phyloP scores from a whole-genome alignment of 2,888 invertebrate genomes.

The Venusia cambrica region DNA sequence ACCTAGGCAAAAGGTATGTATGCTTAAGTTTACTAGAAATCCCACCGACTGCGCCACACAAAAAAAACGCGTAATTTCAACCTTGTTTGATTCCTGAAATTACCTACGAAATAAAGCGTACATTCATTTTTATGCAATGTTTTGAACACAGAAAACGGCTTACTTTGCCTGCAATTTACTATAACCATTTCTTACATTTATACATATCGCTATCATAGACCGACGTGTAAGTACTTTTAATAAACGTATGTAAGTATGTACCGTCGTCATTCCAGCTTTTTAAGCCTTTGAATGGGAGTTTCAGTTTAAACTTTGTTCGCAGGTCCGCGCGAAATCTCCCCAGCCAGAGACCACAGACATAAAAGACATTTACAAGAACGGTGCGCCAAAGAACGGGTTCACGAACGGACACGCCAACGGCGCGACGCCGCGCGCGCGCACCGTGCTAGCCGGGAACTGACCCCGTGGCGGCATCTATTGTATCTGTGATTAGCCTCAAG shows the following conservation, averaged over 20 bases:
- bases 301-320: constrained; percentile 18
- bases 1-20: constrained; percentile 42
- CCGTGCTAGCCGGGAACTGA: constrained; percentile 70
- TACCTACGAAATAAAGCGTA: too few species aligned
- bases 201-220: too few species aligned
- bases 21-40: background rate
- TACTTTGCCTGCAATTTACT: too few species aligned
- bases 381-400: constrained; percentile 60
- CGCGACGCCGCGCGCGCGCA: constrained; percentile 50
- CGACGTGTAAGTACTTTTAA: too few species aligned
- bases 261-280: too few species aligned
- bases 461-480: constrained; percentile 38
- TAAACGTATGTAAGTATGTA: too few species aligned
- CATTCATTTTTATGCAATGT: too few species aligned
- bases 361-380: constrained; percentile 57
- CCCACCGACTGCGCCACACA: constrained; percentile 4
- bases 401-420: constrained; percentile 60
- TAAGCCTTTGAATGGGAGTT: too few species aligned
- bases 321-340: constrained; percentile 55
- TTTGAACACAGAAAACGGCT: too few species aligned
- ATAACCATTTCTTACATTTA: too few species aligned
- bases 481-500: constrained; percentile 52
- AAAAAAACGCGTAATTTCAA: too few species aligned
- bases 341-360: constrained; percentile 47
- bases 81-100: too few species aligned